Conservation (phyloP, 1,140 invertebrate species). For the Danaus plexippus region DNA sequence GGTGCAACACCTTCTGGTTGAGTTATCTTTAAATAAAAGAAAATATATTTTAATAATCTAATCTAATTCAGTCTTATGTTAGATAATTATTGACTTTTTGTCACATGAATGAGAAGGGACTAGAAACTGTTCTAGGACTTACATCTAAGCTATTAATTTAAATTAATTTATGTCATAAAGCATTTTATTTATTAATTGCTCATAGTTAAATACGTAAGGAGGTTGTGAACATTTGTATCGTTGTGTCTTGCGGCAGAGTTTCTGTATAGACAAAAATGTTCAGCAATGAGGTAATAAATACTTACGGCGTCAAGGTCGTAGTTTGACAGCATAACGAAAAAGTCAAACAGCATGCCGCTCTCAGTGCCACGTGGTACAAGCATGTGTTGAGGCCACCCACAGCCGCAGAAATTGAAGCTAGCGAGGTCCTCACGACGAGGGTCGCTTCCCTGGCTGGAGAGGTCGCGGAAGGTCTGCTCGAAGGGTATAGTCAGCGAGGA, state of each 20-base stretch:
- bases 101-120: too few relatives aligned
- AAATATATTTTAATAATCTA: not conserved
- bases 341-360: conserved; percentile 77
- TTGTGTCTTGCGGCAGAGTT: not conserved
- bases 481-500: conserved; percentile 83
- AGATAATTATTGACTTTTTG: too few relatives aligned
- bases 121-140: too few relatives aligned
- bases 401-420: conserved; percentile 85
- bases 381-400: conserved; percentile 91
- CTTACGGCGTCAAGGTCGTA: conserved; percentile 79
- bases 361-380: conserved; percentile 82
- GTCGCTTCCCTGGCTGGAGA: conserved; percentile 71
- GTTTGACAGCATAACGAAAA: conserved; percentile 90
- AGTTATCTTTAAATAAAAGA: conserved; percentile 43
- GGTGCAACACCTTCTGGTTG: conserved; percentile 66
- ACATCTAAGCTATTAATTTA: too few relatives aligned
- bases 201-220: too few relatives aligned
- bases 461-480: conserved; percentile 79
- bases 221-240: not conserved
- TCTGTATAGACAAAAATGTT: conserved; percentile 5
- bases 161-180: too few relatives aligned
- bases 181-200: too few relatives aligned
- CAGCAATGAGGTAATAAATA: conserved; percentile 8
- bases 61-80: not conserved
- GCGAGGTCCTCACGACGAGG: conserved; percentile 58